Evolutionary conservation across 2,888 invertebrate species (phyloP).

Genomic region (Ochropacha duplaris): DNA sequence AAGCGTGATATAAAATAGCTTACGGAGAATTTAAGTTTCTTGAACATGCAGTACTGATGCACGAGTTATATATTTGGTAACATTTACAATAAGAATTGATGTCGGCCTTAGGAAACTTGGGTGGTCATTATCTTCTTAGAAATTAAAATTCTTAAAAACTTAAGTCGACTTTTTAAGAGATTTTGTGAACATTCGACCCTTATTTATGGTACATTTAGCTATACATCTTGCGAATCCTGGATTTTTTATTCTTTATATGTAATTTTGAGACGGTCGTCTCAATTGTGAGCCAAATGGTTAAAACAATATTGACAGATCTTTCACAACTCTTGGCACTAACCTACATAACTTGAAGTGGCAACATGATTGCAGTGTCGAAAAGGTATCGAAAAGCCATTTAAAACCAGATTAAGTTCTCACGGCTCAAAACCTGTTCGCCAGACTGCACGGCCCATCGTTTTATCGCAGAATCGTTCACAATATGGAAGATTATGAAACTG

Average conservation of each 20-base stretch:
- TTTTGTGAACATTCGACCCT: too few species aligned
- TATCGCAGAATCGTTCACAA: neutral
- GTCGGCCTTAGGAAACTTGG: too few species aligned
- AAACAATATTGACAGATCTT: neutral
- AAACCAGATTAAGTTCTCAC: constrained; percentile 1
- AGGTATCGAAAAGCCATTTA: neutral
- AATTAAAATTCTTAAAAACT: too few species aligned
- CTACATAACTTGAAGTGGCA: neutral
- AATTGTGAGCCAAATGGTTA: too few species aligned
- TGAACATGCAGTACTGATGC: neutral
- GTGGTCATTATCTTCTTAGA: too few species aligned
- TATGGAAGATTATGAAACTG: constrained; percentile 7
- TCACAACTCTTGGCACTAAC: neutral
- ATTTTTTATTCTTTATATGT: too few species aligned
- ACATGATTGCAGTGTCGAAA: neutral
- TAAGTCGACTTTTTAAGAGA: too few species aligned
- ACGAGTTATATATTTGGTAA: neutral
- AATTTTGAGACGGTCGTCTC: too few species aligned
- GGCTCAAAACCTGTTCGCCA: neutral
- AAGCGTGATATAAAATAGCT: neutral
- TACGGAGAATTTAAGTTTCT: constrained; percentile 1
- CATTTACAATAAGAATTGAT: too few species aligned
- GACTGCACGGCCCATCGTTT: neutral
- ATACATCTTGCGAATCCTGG: too few species aligned
- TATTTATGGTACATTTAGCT: too few species aligned